Percentiles rank a stretch among this genome's conserved stretches.
phyloP scores from a whole-genome alignment of 1,140 invertebrate species.

The Hermetia illucens region DNA sequence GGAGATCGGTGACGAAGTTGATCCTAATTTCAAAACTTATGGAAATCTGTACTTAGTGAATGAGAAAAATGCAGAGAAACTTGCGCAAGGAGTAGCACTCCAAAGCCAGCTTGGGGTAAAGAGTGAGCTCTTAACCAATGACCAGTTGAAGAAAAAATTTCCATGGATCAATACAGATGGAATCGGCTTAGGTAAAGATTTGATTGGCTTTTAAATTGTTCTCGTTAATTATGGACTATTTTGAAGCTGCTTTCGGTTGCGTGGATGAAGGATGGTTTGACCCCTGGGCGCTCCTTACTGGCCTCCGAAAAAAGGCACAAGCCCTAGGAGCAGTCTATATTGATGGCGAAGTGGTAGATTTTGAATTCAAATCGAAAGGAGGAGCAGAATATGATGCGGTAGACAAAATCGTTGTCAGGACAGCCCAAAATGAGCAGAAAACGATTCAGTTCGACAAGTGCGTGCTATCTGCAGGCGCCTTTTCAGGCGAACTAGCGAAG shows the following conservation, averaged over 20 bases:
- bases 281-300: constrained; percentile 64
- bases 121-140: constrained; percentile 54
- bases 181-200: constrained; percentile 63
- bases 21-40: constrained; percentile 71
- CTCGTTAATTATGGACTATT: no score
- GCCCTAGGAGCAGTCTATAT: constrained; percentile 64
- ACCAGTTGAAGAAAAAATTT: constrained; percentile 59
- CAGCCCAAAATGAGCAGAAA: constrained; percentile 43
- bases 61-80: constrained; percentile 52
- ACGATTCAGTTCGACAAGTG: constrained; percentile 52
- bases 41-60: constrained; percentile 79
- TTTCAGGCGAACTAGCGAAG: constrained; percentile 62
- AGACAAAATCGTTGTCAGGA: constrained; percentile 44
- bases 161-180: constrained; percentile 85
- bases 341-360: constrained; percentile 60
- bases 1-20: constrained; percentile 55
- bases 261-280: constrained; percentile 77
- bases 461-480: constrained; percentile 69
- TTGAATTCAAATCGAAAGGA: constrained; percentile 44
- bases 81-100: constrained; percentile 58
- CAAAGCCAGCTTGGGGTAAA: constrained; percentile 73
- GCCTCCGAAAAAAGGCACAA: constrained; percentile 65
- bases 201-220: no score
- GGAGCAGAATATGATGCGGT: constrained; percentile 33
- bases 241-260: constrained; percentile 44